These are phyloP conservation scores for Eupithecia insigniata DNA, from an alignment of 2,888 invertebrate species.

Conservation along the genomic window DNA sequence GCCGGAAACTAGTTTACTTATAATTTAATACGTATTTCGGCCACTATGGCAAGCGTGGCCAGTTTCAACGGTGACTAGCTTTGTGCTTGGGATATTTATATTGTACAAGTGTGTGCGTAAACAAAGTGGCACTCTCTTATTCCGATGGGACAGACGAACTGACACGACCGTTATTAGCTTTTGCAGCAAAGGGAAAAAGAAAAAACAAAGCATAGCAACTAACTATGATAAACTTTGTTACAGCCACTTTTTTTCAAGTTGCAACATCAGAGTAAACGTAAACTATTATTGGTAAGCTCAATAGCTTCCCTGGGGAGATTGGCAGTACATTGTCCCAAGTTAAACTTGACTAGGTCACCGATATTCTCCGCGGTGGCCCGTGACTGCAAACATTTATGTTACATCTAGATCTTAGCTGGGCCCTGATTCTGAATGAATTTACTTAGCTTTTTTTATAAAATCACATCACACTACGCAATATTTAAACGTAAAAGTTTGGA, in stretches of 20 bases:
- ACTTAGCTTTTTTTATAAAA: too few species aligned
- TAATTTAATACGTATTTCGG: neutral
- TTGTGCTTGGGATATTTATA: neutral
- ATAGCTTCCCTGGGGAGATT: neutral
- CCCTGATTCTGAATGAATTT: neutral
- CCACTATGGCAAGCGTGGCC: neutral
- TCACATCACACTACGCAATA: too few species aligned
- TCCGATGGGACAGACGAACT: neutral
- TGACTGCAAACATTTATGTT: constrained; percentile 1
- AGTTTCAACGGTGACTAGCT: neutral
- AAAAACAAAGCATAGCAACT: neutral
- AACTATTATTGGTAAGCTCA: neutral
- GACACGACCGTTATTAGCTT: neutral
- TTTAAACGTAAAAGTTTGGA: too few species aligned
- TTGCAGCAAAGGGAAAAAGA: neutral
- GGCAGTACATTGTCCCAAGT: neutral
- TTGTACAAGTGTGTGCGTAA: neutral
- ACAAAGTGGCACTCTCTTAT: neutral
- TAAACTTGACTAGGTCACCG: neutral
- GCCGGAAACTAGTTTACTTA: too few species aligned
- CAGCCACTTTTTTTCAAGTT: neutral
- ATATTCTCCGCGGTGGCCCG: neutral
- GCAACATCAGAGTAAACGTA: neutral
- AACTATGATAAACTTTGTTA: neutral
- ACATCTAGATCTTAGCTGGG: constrained; percentile 7